These are phyloP conservation scores for Alosa sapidissima DNA, from an alignment of 2,797 vertebrate genomes.

Conservation along the genomic window DNA sequence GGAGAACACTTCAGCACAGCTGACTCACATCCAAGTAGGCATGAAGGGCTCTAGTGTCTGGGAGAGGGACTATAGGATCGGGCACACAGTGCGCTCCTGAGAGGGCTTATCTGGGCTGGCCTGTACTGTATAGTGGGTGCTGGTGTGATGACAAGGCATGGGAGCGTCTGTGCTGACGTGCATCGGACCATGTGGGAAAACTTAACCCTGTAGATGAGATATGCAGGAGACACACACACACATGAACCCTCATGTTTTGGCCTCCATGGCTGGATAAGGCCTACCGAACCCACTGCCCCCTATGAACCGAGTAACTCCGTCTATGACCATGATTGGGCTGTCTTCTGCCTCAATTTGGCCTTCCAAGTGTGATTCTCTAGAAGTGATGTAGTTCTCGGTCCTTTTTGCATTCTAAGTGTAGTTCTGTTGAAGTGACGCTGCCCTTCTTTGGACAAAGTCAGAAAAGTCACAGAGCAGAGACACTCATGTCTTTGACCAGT, in stretches of 20 bases:
- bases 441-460: too few species aligned
- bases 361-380: not conserved
- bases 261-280: not conserved
- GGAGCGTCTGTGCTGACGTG: not conserved
- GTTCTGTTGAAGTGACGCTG: too few species aligned
- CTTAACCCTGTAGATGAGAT: not conserved
- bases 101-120: not conserved
- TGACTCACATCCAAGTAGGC: not conserved
- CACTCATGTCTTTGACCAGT: not conserved
- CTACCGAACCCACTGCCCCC: not conserved
- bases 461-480: too few species aligned
- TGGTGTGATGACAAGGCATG: not conserved
- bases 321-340: too few species aligned
- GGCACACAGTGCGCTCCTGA: too few species aligned
- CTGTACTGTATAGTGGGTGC: not conserved
- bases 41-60: not conserved
- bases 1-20: not conserved
- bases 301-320: not conserved
- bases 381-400: too few species aligned
- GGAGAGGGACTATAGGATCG: too few species aligned
- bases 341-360: not conserved
- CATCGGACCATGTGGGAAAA: not conserved
- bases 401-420: too few species aligned
- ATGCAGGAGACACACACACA: not conserved
- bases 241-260: too few species aligned